Percentiles rank a stretch among this genome's conserved stretches.
These are phyloP conservation scores for Nematopogon swammerdamellus DNA, from an alignment of 2,888 invertebrate genomes.

Conservation along the genomic window DNA sequence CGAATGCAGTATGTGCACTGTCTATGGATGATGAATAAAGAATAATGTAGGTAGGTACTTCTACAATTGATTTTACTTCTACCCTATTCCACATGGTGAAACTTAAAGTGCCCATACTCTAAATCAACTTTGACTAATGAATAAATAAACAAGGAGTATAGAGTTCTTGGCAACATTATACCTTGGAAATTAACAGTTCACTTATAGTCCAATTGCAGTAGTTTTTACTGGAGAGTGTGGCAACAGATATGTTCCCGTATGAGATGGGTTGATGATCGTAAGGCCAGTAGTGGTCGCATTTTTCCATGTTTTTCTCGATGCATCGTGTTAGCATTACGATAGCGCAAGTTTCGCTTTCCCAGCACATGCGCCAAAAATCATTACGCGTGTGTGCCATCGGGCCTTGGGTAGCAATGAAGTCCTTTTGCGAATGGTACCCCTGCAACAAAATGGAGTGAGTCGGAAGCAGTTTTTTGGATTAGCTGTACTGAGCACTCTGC, in stretches of 20 bases:
- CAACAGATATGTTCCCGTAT: constrained; percentile 95
- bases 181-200: constrained; percentile 87
- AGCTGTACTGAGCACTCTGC: too few species aligned
- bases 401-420: constrained; percentile 98
- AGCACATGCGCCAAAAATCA: constrained; percentile 99
- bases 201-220: constrained; percentile 96
- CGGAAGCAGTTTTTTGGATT: not conserved
- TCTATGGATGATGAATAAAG: too few species aligned
- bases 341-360: constrained; percentile 96
- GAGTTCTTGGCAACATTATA: too few species aligned
- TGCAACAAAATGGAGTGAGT: constrained; percentile 20
- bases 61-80: too few species aligned
- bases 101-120: too few species aligned
- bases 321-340: constrained; percentile 98
- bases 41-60: too few species aligned
- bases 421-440: constrained; percentile 92
- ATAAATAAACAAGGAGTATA: too few species aligned
- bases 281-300: constrained; percentile 98
- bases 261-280: constrained; percentile 92
- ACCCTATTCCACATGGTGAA: too few species aligned
- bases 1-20: too few species aligned
- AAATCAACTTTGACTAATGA: too few species aligned
- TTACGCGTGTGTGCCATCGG: constrained; percentile 95
- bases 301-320: constrained; percentile 91
- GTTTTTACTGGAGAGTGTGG: constrained; percentile 87